A percentile compares a stretch with the other conserved stretches of the same genome.
Evolutionary conservation across 1,140 invertebrate genomes (phyloP).

Genomic region (Calliphora vicina): DNA sequence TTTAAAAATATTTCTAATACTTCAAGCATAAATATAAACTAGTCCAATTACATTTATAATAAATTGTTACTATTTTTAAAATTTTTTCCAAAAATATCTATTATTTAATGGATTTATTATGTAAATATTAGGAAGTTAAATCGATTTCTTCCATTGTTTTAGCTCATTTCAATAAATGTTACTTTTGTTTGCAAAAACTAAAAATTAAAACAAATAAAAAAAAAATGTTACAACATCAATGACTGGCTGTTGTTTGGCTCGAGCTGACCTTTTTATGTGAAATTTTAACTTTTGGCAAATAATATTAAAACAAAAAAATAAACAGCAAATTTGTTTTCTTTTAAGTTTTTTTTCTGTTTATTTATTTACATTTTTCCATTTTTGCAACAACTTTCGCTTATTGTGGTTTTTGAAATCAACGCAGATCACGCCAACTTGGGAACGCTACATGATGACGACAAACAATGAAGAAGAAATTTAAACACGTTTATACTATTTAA

Average conservation of each 20-base stretch:
- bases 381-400: not conserved
- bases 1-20: too few species aligned
- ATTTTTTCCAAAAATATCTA: not conserved
- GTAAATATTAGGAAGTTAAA: not conserved
- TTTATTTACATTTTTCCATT: not conserved
- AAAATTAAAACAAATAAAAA: too few species aligned
- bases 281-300: not conserved
- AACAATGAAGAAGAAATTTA: not conserved
- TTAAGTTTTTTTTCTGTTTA: not conserved
- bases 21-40: too few species aligned
- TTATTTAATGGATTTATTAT: not conserved
- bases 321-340: not conserved
- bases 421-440: too few species aligned
- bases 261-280: not conserved
- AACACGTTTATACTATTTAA: not conserved
- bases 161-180: not conserved
- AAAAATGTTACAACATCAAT: not conserved
- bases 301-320: not conserved
- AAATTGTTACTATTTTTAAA: not conserved
- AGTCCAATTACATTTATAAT: too few species aligned
- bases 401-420: not conserved
- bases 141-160: not conserved
- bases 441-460: not conserved
- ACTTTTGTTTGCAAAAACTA: not conserved
- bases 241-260: not conserved